Evolutionary conservation across 1,140 invertebrate genomes (phyloP), one percentile per base, ranked within the genome.

Genomic region (Caenorhabditis inopinata): DNA sequence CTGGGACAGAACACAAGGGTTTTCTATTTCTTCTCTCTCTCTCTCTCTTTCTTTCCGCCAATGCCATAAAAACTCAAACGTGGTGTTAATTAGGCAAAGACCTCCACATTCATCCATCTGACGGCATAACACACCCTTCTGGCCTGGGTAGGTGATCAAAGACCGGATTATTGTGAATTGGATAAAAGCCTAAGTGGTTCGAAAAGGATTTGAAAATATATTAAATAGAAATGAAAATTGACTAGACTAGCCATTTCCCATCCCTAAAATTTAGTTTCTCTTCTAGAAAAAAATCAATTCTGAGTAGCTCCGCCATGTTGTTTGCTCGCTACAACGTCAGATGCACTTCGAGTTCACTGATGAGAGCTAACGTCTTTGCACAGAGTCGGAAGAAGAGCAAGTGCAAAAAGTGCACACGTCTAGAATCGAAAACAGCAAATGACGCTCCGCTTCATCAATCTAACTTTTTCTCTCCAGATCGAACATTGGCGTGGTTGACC

Each of bases 11-110:
- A 42, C 7, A 18, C 32, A 32, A 68, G 58, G n/a, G 11, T 68
- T 18, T 38, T 42, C 11, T 16, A 2, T 6, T 18, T 32, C 0
- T 5, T 16, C 25, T 6, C 6, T n/a, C n/a, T 14, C 38, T 42
- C 14, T 42, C 14, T 42, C 38, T 14, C 5, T 42, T 42, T 42
- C 27, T 58, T 29, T 58, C 32, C 58, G 58, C 29, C 58, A 68
- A 68, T 68, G 58, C 32, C 58, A 68, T 68, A 68, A 68, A 58
- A 68, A 68, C 58, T 68, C 29, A 68, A 68, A 68, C 32, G 58
- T 68, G 58, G 58, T 68, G 58, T 68, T 68, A 68, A 68, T 68
- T 68, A 68, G 58, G 23, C 58, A 38, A 12, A 9, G 32, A 32
- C 3, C 32, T 12, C 18, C 21, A 29, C 58, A 68, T 68, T 38